Percentiles rank a stretch among this genome's conserved stretches.
phyloP scores from a whole-genome alignment of 1,140 invertebrate genomes.

The Cyclargus thomasi region DNA sequence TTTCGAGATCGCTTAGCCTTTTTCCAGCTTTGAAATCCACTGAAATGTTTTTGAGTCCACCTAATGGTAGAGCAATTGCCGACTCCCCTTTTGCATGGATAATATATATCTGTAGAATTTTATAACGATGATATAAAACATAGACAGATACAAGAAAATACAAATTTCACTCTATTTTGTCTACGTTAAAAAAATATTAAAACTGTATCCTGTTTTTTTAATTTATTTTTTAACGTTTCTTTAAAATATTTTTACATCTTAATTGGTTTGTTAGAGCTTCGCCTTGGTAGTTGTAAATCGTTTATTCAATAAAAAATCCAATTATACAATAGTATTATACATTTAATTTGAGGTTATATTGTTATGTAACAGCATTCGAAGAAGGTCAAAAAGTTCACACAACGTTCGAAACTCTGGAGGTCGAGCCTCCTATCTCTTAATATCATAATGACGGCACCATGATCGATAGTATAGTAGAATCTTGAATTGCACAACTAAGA shows the following conservation, averaged over 20 bases:
- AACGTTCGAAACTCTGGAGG: conserved; percentile 5
- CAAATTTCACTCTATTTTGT: no score
- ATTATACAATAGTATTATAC: neutral
- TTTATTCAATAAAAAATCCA: neutral
- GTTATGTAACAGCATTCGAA: conserved; percentile 4
- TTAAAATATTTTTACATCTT: neutral
- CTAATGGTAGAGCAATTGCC: neutral
- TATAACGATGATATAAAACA: no score
- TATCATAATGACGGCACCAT: neutral
- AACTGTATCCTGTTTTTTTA: neutral
- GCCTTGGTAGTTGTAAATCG: neutral
- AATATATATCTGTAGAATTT: no score
- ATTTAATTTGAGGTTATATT: neutral
- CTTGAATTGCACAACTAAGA: neutral
- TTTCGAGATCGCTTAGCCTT: neutral
- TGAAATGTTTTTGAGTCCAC: neutral
- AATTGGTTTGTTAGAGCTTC: neutral
- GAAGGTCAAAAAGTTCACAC: conserved; percentile 9
- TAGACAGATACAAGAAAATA: no score
- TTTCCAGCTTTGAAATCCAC: neutral
- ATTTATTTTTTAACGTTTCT: neutral
- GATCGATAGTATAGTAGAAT: neutral
- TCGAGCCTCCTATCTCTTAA: neutral
- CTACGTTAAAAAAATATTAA: no score
- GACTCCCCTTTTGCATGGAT: neutral